Percentiles rank a stretch among this genome's conserved stretches.
These are phyloP conservation scores for Hippoglossus stenolepis DNA, from an alignment of 2,113 vertebrate genomes.

Conservation along the genomic window DNA sequence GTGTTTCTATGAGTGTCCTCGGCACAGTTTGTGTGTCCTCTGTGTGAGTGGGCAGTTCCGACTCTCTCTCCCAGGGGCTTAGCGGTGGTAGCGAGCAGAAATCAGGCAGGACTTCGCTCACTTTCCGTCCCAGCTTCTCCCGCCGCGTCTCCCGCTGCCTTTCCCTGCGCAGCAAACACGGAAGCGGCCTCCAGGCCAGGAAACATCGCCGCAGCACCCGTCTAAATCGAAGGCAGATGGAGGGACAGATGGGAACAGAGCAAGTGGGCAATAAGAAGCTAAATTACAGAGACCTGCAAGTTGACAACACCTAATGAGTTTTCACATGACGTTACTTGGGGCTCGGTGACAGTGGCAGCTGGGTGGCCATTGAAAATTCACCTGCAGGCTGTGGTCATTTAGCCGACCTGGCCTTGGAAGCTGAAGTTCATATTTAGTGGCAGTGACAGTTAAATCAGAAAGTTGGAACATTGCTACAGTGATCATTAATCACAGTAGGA, in stretches of 20 bases:
- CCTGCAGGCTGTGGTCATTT: slow-evolving; percentile 28
- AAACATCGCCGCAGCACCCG: slow-evolving; percentile 76
- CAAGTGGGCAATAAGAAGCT: slow-evolving; percentile 51
- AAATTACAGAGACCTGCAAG: slow-evolving; percentile 44
- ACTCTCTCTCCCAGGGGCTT: not conserved
- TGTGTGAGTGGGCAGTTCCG: slow-evolving; percentile 7
- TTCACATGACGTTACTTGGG: slow-evolving; percentile 39
- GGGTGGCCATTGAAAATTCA: slow-evolving; percentile 36
- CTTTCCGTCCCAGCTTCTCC: slow-evolving; percentile 85
- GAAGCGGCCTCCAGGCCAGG: slow-evolving; percentile 85
- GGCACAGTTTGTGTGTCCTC: not conserved
- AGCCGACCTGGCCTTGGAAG: slow-evolving; percentile 9
- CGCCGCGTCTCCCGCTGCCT: slow-evolving; percentile 84
- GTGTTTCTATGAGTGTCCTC: not conserved
- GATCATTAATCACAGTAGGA: not conserved
- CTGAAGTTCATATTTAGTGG: slow-evolving; percentile 4
- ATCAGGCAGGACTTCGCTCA: slow-evolving; percentile 90
- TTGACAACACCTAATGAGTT: slow-evolving; percentile 62
- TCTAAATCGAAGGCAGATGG: slow-evolving; percentile 78
- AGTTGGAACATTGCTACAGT: not conserved
- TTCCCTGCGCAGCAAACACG: slow-evolving; percentile 81
- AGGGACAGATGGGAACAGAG: slow-evolving; percentile 43
- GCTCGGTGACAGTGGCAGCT: slow-evolving; percentile 37
- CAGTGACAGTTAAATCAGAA: not conserved
- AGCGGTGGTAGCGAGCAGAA: slow-evolving; percentile 73